Base-by-base conservation (phyloP, 2,888 invertebrate species). In the Ichneumoninae sp. region DNA sequence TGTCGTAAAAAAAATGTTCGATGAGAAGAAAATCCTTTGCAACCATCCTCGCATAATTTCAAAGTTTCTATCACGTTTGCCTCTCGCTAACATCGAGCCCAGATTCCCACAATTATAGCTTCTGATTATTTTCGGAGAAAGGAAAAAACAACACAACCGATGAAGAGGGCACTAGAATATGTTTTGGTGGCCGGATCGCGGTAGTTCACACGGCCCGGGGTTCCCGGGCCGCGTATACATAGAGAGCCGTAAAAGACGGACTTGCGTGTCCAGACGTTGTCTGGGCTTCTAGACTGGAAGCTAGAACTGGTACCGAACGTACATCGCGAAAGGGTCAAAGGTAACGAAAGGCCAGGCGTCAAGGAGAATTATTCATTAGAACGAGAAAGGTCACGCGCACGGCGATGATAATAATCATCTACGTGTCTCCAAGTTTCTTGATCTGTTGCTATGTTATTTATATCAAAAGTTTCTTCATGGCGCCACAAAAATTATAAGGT, bases 401-500 rank as follows among this genome's bases (percentile, higher is more conserved):
- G 44, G 36, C 88, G 89, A 92, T 88, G 89, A 92, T 93, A 93
- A 93, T 93, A 93, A 91, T 89, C 90, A 91, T 89, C 92, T 90
- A 91, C 91, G 91, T 93, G 93, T 93, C 93, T 93, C 93, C 93
- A 92, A 84, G 79, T 84, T 84, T 76, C 74, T 36, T 66, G 60
- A 75, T 76, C 52, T 76, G 72, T 69, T 54, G 52, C 71, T 70
- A 52, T 33, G 62, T 52, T 68, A 1, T 62, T 33, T 74, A 16
- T 72, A 54, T 60, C 86, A 88, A 87, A 85, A 88, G 89, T 89
- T 89, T 89, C 89, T 86, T 85, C 85, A 85, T 93, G 93, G 93
- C 93, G 93, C 93, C 93, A 93, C 90, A 89, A 93, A 86, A 93
- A 93, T 93, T 93, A 93, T 91, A 93, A 93, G 93, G 91, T 92